Evolutionary conservation across 2,888 invertebrate species (phyloP).

Genomic region (Liposcelis brunnea): DNA sequence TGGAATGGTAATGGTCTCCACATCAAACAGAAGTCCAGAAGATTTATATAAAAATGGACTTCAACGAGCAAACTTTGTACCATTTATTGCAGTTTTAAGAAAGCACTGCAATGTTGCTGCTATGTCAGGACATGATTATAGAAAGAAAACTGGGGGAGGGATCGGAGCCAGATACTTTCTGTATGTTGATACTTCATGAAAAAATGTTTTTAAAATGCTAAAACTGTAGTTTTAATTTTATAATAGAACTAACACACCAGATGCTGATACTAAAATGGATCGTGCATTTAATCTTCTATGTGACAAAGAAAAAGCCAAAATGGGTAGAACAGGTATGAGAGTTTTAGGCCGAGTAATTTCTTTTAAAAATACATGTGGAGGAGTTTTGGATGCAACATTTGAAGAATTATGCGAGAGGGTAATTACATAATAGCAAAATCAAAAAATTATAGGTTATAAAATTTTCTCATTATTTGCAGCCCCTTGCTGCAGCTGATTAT

Average conservation of each 20-base stretch:
- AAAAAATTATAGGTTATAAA: no score
- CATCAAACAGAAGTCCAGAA: constrained; percentile 90
- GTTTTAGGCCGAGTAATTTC: constrained; percentile 79
- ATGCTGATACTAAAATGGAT: constrained; percentile 47
- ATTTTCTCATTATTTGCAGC: constrained; percentile 32
- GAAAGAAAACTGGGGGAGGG: constrained; percentile 48
- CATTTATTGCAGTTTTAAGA: constrained; percentile 85
- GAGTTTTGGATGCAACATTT: constrained; percentile 76
- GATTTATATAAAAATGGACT: constrained; percentile 98
- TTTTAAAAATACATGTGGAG: constrained; percentile 80
- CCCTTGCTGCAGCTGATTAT: constrained; percentile 90
- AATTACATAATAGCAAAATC: constrained; percentile 18
- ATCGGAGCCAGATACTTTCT: constrained; percentile 63
- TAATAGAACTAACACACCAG: constrained; percentile 43
- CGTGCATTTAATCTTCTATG: constrained; percentile 74
- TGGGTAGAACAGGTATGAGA: constrained; percentile 63
- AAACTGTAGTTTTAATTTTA: constrained; percentile 20
- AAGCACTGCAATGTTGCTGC: constrained; percentile 57
- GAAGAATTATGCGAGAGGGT: constrained; percentile 80
- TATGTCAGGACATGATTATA: constrained; percentile 87
- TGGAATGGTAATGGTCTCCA: constrained; percentile 86
- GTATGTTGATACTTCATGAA: constrained; percentile 35
- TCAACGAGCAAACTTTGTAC: constrained; percentile 88
- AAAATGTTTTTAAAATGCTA: constrained; percentile 16
- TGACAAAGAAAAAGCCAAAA: constrained; percentile 76